Conservation (phyloP, 2,888 invertebrate genomes). For the Thumatha senex region DNA sequence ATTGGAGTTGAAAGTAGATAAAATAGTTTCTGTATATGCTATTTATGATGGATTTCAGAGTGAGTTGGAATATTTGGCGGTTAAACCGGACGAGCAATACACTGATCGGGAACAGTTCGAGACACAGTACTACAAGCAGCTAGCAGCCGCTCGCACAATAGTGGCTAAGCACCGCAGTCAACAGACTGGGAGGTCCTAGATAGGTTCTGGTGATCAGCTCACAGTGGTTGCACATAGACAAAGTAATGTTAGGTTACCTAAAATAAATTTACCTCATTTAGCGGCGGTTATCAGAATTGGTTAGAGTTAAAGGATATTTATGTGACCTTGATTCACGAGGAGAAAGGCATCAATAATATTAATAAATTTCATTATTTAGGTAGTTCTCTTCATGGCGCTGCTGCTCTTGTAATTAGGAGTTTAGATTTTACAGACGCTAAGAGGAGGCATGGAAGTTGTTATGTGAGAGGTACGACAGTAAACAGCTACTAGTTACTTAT, state of each 20-base stretch:
- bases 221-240: neutral
- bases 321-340: constrained; percentile 1
- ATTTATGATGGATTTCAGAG: neutral
- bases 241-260: constrained; percentile 7
- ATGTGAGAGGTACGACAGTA: neutral
- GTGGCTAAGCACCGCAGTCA: no score
- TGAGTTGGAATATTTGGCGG: neutral
- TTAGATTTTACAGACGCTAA: constrained; percentile 16
- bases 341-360: neutral
- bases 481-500: neutral
- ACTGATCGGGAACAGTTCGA: neutral
- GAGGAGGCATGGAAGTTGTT: neutral
- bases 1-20: neutral
- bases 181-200: neutral
- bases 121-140: neutral
- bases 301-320: constrained; percentile 8
- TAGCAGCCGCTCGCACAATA: neutral
- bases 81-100: neutral
- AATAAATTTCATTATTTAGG: constrained; percentile 10
- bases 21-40: no score
- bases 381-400: constrained; percentile 19
- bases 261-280: constrained; percentile 10
- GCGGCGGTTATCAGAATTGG: constrained; percentile 3
- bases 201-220: constrained; percentile 10
- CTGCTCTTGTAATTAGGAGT: constrained; percentile 19